Base-by-base conservation (phyloP, 1,140 invertebrate genomes). In the Mylabris phalerata region DNA sequence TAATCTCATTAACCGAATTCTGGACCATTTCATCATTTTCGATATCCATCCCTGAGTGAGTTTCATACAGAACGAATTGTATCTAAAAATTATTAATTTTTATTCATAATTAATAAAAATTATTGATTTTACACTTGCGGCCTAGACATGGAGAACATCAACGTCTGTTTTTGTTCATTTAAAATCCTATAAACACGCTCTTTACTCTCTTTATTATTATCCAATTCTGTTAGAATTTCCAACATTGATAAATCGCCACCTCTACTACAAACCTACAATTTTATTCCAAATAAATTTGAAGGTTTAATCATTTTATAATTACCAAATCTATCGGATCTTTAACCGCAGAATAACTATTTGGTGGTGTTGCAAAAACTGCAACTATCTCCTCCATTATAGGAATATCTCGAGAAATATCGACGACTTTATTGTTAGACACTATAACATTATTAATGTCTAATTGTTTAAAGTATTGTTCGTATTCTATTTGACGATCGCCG, bases 321-420 rank as follows among this genome's bases (percentile, higher is more conserved):
- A 84, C 85, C 45, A 89, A 71, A 65, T 89, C 87, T 4, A 89
- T 87, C 1, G 87, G 82, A 70, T 89, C 86, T 0, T 75, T 79
- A 6, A 89, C 80, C 2, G 86, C 85, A 0, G 84, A 87, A 63
- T 88, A 89, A 1, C 86, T 88, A 64, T 86, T 88, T 0, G 85
- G 84, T 0, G 88, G 88, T 1, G 84, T 85, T 3, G 86, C 87
- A 59, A 89, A 75, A 3, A 86, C 82, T 0, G 86, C 83, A 0
- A 88, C 86, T 0, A 86, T 86, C 13, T 83, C 80, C 55, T 88
- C 82, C 60, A 89, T 75, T 3, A 79, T 75, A 49, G 72, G 70
- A 4, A 79, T 78, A 26, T 77, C 70, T 6, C 81, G 76, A 19
- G 78, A 76, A n/a, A 82, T 77, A 47, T 80, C 80, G 50, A 81